phyloP scores from a whole-genome alignment of 1,140 invertebrate species.

The Microplitis demolitor region DNA sequence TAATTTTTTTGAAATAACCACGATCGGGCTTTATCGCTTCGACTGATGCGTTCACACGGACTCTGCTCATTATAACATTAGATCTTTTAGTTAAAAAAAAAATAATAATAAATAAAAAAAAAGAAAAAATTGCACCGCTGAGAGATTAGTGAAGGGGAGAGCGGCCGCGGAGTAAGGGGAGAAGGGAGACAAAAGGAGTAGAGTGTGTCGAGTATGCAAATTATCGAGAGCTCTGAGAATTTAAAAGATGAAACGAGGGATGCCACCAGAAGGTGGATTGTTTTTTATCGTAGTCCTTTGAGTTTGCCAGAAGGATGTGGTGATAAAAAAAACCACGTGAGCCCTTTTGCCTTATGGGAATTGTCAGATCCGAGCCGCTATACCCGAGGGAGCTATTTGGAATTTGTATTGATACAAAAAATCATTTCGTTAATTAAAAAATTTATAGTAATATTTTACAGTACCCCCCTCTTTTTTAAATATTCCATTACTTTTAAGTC shows the following conservation, averaged over 20 bases:
- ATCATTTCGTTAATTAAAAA: not conserved
- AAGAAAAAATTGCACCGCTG: not conserved
- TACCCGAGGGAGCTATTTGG: conserved; percentile 6
- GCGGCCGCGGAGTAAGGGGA: conserved; percentile 17
- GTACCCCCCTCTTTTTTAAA: too few species aligned
- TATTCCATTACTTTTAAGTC: too few species aligned
- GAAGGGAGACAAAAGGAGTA: conserved; percentile 25
- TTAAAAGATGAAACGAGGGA: conserved; percentile 30
- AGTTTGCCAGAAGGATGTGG: conserved; percentile 34
- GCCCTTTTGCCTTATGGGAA: conserved; percentile 25
- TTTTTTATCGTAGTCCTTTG: conserved; percentile 36
- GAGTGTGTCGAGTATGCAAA: conserved; percentile 41
- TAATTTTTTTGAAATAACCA: too few species aligned
- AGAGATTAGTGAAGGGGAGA: too few species aligned
- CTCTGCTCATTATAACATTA: not conserved
- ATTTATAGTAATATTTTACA: not conserved
- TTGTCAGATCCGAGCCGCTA: not conserved
- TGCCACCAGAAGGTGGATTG: conserved; percentile 32
- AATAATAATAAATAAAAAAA: not conserved
- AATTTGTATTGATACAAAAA: too few species aligned
- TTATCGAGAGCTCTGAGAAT: conserved; percentile 41
- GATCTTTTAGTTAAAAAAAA: not conserved
- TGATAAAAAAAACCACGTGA: conserved; percentile 35
- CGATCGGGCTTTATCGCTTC: not conserved
- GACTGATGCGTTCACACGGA: conserved; percentile 11